Base-by-base conservation (phyloP, 2,888 invertebrate species). In the Elmis aenea region DNA sequence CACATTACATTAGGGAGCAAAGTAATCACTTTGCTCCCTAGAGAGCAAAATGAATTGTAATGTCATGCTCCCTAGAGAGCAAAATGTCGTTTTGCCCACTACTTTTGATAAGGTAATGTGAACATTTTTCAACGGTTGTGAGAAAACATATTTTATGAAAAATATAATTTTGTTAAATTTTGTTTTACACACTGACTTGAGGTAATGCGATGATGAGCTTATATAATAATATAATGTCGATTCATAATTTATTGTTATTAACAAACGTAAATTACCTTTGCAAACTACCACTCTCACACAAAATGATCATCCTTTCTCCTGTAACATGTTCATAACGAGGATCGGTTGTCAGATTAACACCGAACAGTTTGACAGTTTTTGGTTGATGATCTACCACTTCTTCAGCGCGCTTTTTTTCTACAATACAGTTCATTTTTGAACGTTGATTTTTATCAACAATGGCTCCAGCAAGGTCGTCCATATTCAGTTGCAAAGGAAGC, bases 401-500 rank as follows among this genome's bases (percentile, higher is more conserved):
- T 58, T 89, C 90, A 31, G 83, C 79, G 47, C 80, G 81, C 52
- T 88, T 85, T 62, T 86, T 85, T 66, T 91, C 91, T 23, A 91
- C 88, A 12, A 91, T 79, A 67, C 91, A 92, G 69, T 91, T 91
- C 82, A 91, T 89, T 66, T 85, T 83, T 39, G 88, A 87, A 61
- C 79, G 78, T 59, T 81, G 81, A 63, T 77, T 80, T 57, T 79
- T 81, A 46, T 81, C 79, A 54, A 83, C 70, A 63, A 82, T 72
- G 15, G 79, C 85, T 23, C 85, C 84, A 14, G 87, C 85, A 40
- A 89, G 72, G 45, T 89, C 87, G 55, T 88, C 87, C 42, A 89
- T 77, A 68, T 88, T 85, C 59, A 90, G 76, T 64, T 86, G 85
- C 38, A 88, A 74, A 39, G 88, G 88, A 28, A 89, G 69, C 64